Evolutionary conservation across 2,888 invertebrate species (phyloP), one percentile per base, ranked within the genome.

Genomic region (Dyspetes luteomarginatus): DNA sequence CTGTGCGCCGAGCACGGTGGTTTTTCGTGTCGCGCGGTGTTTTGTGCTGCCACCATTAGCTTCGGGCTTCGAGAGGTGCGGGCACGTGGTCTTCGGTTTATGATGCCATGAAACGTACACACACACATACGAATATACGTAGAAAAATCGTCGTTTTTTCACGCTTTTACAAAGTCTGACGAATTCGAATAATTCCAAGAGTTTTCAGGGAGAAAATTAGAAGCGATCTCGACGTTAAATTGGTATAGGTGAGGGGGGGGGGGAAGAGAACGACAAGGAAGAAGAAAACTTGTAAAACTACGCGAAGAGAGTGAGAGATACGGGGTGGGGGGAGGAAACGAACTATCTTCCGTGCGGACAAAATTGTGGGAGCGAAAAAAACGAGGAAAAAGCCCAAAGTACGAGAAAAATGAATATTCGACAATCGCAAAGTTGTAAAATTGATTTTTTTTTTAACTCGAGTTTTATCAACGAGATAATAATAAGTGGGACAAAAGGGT

Each of bases 1-100:
- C 91, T 91, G 90, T 88, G 87, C 88, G 83, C 85, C 84, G 78
- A 78, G 65, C 73, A 62, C 69, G 76, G 81, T 78, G 84, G n/a
- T 76, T 68, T 19, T 65, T 65, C 52, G 58, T 28, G n/a, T 48
- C 67, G 60, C 30, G 41, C 17, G 15, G 45, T 76, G 73, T 64
- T 55, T 55, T 22, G 83, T 75, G 83, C 84, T 81, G 76, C 84
- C 83, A 79, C 81, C 83, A n/a, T n/a, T n/a, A n/a, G n/a, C n/a
- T n/a, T n/a, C n/a, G n/a, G n/a, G 83, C 85, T 82, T 67, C 36
- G 55, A 24, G 64, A 45, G 64, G 26, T 26, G 64, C 17, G 64
- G 45, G 45, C 45, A 64, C 64, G 45, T 64, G 64, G 64, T 64
- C 43, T 48, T 28, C 26, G 22, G 45, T 48, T 64, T 64, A 48